Evolutionary conservation across 2,113 vertebrate species (phyloP).

Genomic region (Indri indri): DNA sequence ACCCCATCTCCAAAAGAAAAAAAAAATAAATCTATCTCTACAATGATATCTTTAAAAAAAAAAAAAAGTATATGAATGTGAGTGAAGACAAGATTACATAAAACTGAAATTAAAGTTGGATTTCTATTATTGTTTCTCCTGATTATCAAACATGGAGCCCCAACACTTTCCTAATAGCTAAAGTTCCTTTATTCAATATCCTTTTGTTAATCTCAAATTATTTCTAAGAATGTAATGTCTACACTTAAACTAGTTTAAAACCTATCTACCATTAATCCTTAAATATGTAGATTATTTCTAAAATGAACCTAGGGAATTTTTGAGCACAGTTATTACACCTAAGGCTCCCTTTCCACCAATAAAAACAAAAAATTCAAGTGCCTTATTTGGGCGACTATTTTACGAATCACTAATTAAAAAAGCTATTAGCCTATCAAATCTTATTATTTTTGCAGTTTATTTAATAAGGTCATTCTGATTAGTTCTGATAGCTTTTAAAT

Average conservation of each 20-base stretch:
- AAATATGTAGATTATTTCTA: slow-evolving; percentile 18
- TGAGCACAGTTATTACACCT: not conserved
- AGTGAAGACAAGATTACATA: not conserved
- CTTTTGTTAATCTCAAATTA: slow-evolving; percentile 37
- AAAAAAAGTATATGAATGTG: not conserved
- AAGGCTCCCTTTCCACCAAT: not conserved
- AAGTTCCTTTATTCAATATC: slow-evolving; percentile 22
- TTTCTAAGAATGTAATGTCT: slow-evolving; percentile 31
- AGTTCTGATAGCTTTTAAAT: slow-evolving; percentile 43
- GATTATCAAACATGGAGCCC: not conserved
- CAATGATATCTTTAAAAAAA: slow-evolving; percentile 15
- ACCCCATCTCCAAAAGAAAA: no score
- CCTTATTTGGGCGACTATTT: slow-evolving; percentile 26
- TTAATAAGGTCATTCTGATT: slow-evolving; percentile 17
- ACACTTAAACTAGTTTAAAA: slow-evolving; percentile 40
- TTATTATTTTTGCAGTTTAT: slow-evolving; percentile 24
- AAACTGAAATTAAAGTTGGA: slow-evolving; percentile 22
- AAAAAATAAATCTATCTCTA: not conserved
- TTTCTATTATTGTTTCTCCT: slow-evolving; percentile 1
- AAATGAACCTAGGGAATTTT: slow-evolving; percentile 33
- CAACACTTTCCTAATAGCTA: not conserved
- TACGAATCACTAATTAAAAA: slow-evolving; percentile 1
- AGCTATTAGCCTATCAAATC: not conserved
- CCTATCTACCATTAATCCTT: slow-evolving; percentile 10
- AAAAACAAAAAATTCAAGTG: not conserved